Evolutionary conservation across 1,140 invertebrate species (phyloP), one percentile per base, ranked within the genome.

Genomic region (Calephelis virginiensis): DNA sequence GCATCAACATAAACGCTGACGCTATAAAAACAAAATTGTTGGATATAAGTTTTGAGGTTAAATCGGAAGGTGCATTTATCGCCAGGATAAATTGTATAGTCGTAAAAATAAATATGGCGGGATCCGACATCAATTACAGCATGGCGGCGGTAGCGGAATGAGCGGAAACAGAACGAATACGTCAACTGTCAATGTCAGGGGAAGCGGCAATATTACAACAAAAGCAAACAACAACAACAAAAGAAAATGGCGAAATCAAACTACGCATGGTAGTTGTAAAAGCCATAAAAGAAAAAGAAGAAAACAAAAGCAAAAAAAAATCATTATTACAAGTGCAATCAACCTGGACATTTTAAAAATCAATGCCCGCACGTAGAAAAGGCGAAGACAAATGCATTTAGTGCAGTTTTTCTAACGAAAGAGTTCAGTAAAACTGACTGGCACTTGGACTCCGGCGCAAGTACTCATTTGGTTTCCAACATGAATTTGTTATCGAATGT

Each of bases 381-480:
- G 48, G 13, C 40, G 10, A 71, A 71, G 13, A 61, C 43, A n/a
- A 77, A 77, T 78, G 74, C 72, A 61, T 76, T 78, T 62, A 78
- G 71, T 75, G 73, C 67, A 61, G 63, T 73, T 17, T 77, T 77
- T 69, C 64, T 75, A 2, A 73, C 48, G 2, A 67, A 48, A 28
- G 61, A 68, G 38, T 78, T 72, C 48, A 72, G 62, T 72, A 61
- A 75, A 70, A 11, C 50, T 0, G 73, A 78, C 63, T 78, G 76
- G 72, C 47, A 78, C 56, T 48, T 78, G 0, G 76, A 74, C 63
- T 74, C 69, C 49, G 74, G 76, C 38, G 76, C 74, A 48, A 78
- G 76, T 37, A 64, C 63, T 13, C 76, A 78, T 66, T 17, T 78
- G 17, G 43, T 68, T 28, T 71, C 72, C 0, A 71, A 74, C 60